Evolutionary conservation across 2,888 invertebrate species (phyloP), one percentile per base, ranked within the genome.

Genomic region (Leptogaster cylindrica): DNA sequence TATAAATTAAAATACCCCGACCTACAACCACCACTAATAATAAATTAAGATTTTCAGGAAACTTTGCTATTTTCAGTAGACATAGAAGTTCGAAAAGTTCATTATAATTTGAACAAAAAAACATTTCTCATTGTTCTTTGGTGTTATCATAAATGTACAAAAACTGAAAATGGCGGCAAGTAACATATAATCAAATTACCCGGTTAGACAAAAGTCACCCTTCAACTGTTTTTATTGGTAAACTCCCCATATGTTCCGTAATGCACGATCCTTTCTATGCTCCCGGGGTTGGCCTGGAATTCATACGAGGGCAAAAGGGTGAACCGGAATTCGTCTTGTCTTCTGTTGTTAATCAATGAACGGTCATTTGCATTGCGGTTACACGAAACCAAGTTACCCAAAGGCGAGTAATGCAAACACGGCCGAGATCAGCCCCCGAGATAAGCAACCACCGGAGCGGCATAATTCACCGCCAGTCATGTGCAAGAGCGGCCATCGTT

Each of bases 161-260:
- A n/a, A n/a, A n/a, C n/a, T n/a, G n/a, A n/a, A n/a, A n/a, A n/a
- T n/a, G n/a, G n/a, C n/a, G n/a, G n/a, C n/a, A n/a, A n/a, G n/a
- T n/a, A n/a, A n/a, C n/a, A 33, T 28, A 25, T 63, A 46, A 63
- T 63, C 14, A 44, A 63, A 58, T 58, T 58, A 58, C 27, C 20
- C 44, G 63, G 46, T 31, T 33, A 46, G 72, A 73, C 71, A 74
- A 73, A 73, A 75, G 74, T 75, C 75, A 76, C 76, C 76, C 76
- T 76, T 76, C 74, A 75, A 76, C 73, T 75, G 75, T 76, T 76
- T 76, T 76, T 75, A 76, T 76, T 76, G 76, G 76, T 72, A 73
- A 46, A n/a, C n/a, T n/a, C n/a, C n/a, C n/a, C n/a, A n/a, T 46
- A 33, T 41, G 31, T 52, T 52, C 31, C 33, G 52, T 16, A 52